A percentile compares a stretch with the other conserved stretches of the same genome.
Conservation (phyloP, 2,888 invertebrate species). For the Pollenia griseotomentosa region DNA sequence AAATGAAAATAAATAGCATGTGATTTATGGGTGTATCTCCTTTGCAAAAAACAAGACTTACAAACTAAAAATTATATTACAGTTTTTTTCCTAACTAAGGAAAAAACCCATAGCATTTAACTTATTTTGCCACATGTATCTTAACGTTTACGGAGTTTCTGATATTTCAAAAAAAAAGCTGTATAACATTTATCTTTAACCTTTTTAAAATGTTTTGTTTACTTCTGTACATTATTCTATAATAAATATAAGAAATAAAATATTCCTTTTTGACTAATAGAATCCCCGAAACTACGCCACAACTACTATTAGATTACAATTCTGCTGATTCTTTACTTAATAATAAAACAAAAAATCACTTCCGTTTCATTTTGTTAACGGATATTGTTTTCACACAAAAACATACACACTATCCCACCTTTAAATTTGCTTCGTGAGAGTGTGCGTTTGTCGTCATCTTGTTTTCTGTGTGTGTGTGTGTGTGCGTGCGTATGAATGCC, state of each 20-base stretch:
- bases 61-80: constrained; percentile 33
- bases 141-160: constrained; percentile 23
- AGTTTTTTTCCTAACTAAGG: neutral
- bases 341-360: constrained; percentile 2
- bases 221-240: neutral
- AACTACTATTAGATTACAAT: constrained; percentile 36
- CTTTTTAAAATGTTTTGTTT: neutral
- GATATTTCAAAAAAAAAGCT: neutral
- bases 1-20: constrained; percentile 51
- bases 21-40: constrained; percentile 51
- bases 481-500: constrained; percentile 11
- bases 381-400: constrained; percentile 57
- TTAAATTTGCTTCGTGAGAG: neutral
- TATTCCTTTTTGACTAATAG: constrained; percentile 16
- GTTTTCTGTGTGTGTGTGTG: neutral
- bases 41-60: constrained; percentile 19
- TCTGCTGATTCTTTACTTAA: constrained; percentile 42
- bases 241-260: neutral
- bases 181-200: neutral
- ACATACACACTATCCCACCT: neutral
- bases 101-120: neutral
- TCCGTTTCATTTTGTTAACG: constrained; percentile 57
- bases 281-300: neutral
- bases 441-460: constrained; percentile 8
- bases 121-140: constrained; percentile 38